Conservation (phyloP, 2,888 invertebrate species). For the Trypoxylon attenuatum region DNA sequence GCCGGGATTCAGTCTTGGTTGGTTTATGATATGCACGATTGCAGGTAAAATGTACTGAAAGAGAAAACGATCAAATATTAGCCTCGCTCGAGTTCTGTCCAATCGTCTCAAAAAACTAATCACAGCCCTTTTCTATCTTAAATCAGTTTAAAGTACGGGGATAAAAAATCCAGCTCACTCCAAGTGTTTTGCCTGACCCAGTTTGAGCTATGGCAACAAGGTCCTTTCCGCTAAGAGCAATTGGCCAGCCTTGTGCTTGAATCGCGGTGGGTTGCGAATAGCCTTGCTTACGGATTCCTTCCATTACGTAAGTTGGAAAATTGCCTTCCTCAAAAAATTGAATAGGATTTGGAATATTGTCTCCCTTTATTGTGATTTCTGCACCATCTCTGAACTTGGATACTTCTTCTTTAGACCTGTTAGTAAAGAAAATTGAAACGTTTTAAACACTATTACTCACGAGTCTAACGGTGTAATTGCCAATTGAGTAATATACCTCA, state of each 20-base stretch:
- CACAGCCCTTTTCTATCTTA: too few relatives aligned
- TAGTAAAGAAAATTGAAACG: background rate
- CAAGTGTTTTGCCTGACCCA: slow-evolving; percentile 78
- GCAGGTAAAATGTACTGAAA: slow-evolving; percentile 78
- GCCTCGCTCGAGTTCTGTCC: too few relatives aligned
- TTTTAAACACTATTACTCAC: too few relatives aligned
- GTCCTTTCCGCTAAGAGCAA: slow-evolving; percentile 80
- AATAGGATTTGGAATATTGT: slow-evolving; percentile 68
- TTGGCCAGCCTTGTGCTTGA: slow-evolving; percentile 82
- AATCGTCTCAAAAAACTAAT: too few relatives aligned
- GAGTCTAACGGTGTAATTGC: too few relatives aligned
- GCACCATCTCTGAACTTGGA: slow-evolving; percentile 60
- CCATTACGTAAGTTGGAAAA: slow-evolving; percentile 67
- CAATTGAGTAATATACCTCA: slow-evolving; percentile 66
- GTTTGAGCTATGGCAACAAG: slow-evolving; percentile 82
- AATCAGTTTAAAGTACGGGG: too few relatives aligned
- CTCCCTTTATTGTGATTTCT: slow-evolving; percentile 70
- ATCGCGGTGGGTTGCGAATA: slow-evolving; percentile 79
- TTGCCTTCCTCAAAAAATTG: slow-evolving; percentile 70
- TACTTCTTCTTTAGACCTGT: slow-evolving; percentile 66
- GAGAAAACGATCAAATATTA: too few relatives aligned
- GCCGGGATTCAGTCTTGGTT: slow-evolving; percentile 76
- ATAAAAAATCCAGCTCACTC: slow-evolving; percentile 62
- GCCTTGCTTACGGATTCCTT: slow-evolving; percentile 74
- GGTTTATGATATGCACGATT: slow-evolving; percentile 80